phyloP scores from a whole-genome alignment of 2,113 vertebrate species.

The crab-eating macaque (Macaca fascicularis) region DNA sequence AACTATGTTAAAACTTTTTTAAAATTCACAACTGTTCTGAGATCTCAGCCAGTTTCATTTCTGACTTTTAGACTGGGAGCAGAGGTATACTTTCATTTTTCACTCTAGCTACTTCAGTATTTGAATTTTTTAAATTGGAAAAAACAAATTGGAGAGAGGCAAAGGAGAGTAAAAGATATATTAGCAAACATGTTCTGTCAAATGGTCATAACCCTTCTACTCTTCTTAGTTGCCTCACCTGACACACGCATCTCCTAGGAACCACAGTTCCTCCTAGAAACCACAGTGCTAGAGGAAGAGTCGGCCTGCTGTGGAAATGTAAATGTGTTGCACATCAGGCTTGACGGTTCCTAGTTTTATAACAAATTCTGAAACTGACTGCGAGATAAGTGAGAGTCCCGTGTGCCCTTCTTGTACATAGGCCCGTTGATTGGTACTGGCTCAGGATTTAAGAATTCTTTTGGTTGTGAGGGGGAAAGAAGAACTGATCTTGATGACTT shows the following conservation, averaged over 20 bases:
- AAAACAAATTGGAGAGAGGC: background rate
- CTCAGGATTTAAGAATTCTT: background rate
- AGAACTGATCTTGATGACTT: background rate
- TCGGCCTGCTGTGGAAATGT: background rate
- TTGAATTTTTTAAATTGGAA: background rate
- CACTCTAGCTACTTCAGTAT: background rate
- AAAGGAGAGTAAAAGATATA: background rate
- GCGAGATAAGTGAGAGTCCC: background rate
- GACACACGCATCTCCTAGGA: background rate
- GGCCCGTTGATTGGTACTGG: background rate
- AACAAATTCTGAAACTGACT: background rate
- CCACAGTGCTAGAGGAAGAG: background rate
- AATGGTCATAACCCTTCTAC: background rate
- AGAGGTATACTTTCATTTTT: background rate
- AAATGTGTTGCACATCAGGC: background rate
- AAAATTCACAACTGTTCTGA: background rate
- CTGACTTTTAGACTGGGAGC: background rate
- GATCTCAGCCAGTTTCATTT: slow-evolving; percentile 1
- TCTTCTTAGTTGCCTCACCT: background rate
- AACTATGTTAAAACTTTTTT: background rate
- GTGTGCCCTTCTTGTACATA: background rate
- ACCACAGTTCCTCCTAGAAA: background rate
- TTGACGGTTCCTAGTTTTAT: background rate
- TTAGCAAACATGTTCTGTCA: background rate
- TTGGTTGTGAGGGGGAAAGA: background rate